phyloP scores from a whole-genome alignment of 1,140 invertebrate species.

The Oryctes rhinoceros region DNA sequence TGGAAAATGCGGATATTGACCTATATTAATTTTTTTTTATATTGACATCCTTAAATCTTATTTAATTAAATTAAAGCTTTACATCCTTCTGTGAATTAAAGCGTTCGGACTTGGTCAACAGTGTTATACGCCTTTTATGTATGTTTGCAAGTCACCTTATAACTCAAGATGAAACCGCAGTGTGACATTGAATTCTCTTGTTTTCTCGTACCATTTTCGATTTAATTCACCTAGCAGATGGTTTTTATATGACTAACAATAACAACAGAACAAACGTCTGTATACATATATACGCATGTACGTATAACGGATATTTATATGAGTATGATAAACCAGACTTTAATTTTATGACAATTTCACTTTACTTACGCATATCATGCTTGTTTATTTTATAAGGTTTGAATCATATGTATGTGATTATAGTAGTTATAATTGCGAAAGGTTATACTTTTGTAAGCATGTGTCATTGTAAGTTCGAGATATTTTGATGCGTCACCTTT shows the following conservation, averaged over 20 bases:
- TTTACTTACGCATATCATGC: neutral
- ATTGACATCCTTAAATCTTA: too few species aligned
- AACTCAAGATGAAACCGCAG: neutral
- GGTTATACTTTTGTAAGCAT: too few species aligned
- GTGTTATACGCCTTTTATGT: neutral
- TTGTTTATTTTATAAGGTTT: neutral
- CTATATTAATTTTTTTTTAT: too few species aligned
- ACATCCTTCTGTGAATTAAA: neutral
- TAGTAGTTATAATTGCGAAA: too few species aligned
- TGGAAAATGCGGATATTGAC: too few species aligned
- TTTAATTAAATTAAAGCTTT: too few species aligned
- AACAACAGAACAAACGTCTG: neutral
- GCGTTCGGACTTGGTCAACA: neutral
- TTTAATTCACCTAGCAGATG: neutral
- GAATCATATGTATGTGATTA: neutral
- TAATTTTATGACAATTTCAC: neutral
- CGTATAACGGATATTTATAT: too few species aligned
- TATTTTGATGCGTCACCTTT: too few species aligned
- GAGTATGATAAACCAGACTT: neutral
- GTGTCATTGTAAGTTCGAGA: too few species aligned
- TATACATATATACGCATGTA: too few species aligned
- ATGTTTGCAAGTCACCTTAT: neutral
- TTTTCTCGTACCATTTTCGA: neutral
- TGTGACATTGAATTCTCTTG: neutral
- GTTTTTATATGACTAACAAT: slow-evolving; percentile 4